phyloP scores from a whole-genome alignment of 2,797 vertebrate genomes.

The Lepus townsendii region DNA sequence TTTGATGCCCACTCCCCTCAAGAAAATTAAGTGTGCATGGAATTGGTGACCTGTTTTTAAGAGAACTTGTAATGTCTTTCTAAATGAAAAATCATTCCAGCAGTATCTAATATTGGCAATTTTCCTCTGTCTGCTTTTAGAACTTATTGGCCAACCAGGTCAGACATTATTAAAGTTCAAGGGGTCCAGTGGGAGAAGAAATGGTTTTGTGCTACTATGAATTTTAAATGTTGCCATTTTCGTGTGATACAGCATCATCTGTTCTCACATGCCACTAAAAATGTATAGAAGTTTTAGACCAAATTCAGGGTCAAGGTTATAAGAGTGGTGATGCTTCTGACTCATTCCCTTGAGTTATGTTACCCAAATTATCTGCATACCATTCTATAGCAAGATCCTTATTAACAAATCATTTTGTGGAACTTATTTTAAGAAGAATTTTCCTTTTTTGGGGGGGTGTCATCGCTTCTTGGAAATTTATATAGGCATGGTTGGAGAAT shows the following conservation, averaged over 20 bases:
- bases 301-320: slow-evolving; percentile 86
- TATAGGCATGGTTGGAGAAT: slow-evolving; percentile 40
- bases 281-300: slow-evolving; percentile 86
- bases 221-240: slow-evolving; percentile 91
- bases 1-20: background rate
- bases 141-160: slow-evolving; percentile 89
- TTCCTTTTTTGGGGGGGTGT: background rate
- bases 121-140: slow-evolving; percentile 88
- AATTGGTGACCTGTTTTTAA: slow-evolving; percentile 85
- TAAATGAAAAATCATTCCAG: slow-evolving; percentile 89
- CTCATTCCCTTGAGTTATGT: slow-evolving; percentile 55
- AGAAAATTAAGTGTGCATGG: slow-evolving; percentile 83
- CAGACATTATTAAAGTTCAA: slow-evolving; percentile 91
- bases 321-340: slow-evolving; percentile 84
- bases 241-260: slow-evolving; percentile 87
- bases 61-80: slow-evolving; percentile 86
- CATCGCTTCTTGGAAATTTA: slow-evolving; percentile 52
- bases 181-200: slow-evolving; percentile 88
- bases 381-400: slow-evolving; percentile 14
- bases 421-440: slow-evolving; percentile 16
- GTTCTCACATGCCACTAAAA: slow-evolving; percentile 87
- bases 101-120: slow-evolving; percentile 86
- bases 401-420: slow-evolving; percentile 59
- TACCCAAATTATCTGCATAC: slow-evolving; percentile 35
- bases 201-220: slow-evolving; percentile 89